These are phyloP conservation scores for Tetramorium parvispinum DNA, from an alignment of 1,140 invertebrate species.

Conservation along the genomic window DNA sequence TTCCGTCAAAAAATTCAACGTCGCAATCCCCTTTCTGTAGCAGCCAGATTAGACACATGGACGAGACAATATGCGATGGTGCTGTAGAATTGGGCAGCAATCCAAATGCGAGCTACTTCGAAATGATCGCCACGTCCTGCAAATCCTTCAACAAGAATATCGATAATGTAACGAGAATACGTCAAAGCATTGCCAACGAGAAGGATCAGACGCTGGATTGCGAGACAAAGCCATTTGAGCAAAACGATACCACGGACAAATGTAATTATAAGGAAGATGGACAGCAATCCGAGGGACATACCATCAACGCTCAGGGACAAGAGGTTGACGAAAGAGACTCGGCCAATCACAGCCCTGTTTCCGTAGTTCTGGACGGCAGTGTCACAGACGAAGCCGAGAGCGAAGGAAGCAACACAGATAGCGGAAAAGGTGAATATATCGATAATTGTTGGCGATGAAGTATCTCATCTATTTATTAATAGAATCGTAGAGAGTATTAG, in stretches of 20 bases:
- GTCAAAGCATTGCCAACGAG: slow-evolving; percentile 40
- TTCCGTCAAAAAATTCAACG: slow-evolving; percentile 69
- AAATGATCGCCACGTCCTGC: slow-evolving; percentile 65
- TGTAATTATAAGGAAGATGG: neutral
- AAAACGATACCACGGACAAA: neutral
- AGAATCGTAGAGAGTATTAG: neutral
- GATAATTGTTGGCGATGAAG: neutral
- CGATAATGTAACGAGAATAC: slow-evolving; percentile 33
- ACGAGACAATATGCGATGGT: slow-evolving; percentile 44
- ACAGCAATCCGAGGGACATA: neutral
- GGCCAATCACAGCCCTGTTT: slow-evolving; percentile 86
- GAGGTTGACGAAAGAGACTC: slow-evolving; percentile 84
- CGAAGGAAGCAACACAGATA: slow-evolving; percentile 84
- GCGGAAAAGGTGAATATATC: slow-evolving; percentile 81
- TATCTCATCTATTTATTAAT: neutral
- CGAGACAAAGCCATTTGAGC: neutral
- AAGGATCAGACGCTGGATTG: neutral
- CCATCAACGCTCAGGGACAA: slow-evolving; percentile 58
- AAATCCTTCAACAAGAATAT: neutral
- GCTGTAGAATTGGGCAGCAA: slow-evolving; percentile 75
- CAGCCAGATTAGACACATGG: neutral
- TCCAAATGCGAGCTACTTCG: slow-evolving; percentile 73
- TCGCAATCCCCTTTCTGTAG: slow-evolving; percentile 57
- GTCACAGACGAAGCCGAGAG: slow-evolving; percentile 85
- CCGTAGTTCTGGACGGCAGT: slow-evolving; percentile 84